These are phyloP conservation scores for Psophia crepitans DNA, from an alignment of 2,113 vertebrate genomes.

Conservation along the genomic window DNA sequence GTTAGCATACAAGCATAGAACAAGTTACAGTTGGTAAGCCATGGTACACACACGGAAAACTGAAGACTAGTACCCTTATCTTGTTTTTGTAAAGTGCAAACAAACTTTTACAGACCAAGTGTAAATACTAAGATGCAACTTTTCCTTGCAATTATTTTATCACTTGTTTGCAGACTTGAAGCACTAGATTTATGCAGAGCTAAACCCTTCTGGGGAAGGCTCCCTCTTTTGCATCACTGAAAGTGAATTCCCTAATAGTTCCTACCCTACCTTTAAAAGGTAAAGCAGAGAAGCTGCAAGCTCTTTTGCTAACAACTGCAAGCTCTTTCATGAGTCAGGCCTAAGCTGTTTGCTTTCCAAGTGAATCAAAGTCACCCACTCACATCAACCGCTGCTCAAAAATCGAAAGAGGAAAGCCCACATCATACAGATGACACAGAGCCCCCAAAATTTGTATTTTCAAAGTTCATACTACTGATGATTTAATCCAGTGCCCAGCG, in stretches of 20 bases:
- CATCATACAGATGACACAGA: not conserved
- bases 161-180: not conserved
- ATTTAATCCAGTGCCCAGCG: not conserved
- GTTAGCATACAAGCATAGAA: not conserved
- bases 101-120: not conserved
- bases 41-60: not conserved
- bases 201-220: not conserved
- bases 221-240: not conserved
- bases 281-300: not conserved
- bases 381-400: not conserved
- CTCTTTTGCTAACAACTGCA: not conserved
- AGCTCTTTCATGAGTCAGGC: not conserved
- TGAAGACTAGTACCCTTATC: not conserved
- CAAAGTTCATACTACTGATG: not conserved
- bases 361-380: not conserved
- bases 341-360: not conserved
- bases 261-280: not conserved
- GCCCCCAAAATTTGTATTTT: not conserved
- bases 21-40: not conserved
- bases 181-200: not conserved
- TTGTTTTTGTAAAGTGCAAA: not conserved
- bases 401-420: not conserved
- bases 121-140: not conserved
- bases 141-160: not conserved
- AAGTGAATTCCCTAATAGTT: not conserved